A percentile compares a stretch with the other conserved stretches of the same genome.
phyloP scores from a whole-genome alignment of 2,888 invertebrate species.

The Nasonia oneida region DNA sequence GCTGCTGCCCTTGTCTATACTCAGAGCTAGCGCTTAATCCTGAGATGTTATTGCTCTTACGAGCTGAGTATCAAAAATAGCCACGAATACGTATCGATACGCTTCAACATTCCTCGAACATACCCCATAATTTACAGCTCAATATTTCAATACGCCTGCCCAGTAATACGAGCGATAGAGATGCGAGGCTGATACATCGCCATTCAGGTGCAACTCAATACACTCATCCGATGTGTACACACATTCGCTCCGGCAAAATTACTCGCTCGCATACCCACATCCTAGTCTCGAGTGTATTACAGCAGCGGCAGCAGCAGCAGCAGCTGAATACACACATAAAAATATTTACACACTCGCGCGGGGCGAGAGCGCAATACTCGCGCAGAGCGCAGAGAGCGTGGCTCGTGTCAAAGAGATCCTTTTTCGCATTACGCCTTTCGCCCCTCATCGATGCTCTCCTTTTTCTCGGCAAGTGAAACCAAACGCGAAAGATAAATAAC shows the following conservation, averaged over 20 bases:
- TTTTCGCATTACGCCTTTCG: conserved; percentile 22
- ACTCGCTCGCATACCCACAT: not conserved
- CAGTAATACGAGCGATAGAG: not conserved
- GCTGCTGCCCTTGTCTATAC: not conserved
- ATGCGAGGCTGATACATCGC: not conserved
- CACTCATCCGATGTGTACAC: not conserved
- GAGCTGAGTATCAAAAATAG: not conserved
- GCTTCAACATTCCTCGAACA: not conserved
- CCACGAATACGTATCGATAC: not conserved
- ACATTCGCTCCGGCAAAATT: not conserved
- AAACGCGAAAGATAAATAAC: conserved; percentile 53
- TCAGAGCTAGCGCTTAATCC: no score
- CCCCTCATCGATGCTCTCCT: conserved; percentile 33
- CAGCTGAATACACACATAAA: conserved; percentile 15
- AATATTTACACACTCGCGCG: conserved; percentile 20
- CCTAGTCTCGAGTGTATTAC: conserved; percentile 25
- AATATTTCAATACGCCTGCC: not conserved
- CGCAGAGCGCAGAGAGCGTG: not conserved
- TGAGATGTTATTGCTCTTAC: not conserved
- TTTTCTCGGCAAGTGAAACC: conserved; percentile 40
- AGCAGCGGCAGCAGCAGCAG: not conserved
- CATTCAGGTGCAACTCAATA: not conserved
- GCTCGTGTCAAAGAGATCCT: conserved; percentile 24
- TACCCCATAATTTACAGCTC: not conserved
- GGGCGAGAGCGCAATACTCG: no score